A percentile compares a stretch with the other conserved stretches of the same genome.
Conservation (phyloP, 2,888 invertebrate genomes). For the Melolontha melolontha region DNA sequence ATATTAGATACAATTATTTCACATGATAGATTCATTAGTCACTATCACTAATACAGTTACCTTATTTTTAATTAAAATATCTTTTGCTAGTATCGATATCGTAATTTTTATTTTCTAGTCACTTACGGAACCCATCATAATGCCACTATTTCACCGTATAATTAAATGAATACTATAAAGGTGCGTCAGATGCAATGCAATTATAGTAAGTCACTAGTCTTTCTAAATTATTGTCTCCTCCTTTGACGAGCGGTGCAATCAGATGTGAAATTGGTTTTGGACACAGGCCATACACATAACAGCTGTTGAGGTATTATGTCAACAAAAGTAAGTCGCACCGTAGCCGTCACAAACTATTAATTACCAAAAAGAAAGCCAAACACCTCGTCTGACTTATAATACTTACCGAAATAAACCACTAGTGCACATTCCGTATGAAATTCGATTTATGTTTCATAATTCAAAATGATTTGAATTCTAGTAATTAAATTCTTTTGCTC, state of each 20-base stretch:
- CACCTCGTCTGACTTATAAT: neutral
- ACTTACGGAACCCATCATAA: constrained; percentile 3
- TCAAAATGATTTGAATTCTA: no score
- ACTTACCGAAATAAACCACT: neutral
- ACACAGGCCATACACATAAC: constrained; percentile 61
- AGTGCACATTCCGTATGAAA: neutral
- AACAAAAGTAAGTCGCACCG: constrained; percentile 45
- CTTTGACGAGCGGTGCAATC: constrained; percentile 54
- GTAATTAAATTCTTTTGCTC: neutral
- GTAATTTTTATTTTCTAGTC: constrained; percentile 15
- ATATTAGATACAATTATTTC: no score
- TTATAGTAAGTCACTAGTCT: constrained; percentile 19
- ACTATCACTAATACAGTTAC: no score
- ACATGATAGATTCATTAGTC: no score
- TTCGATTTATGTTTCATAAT: neutral
- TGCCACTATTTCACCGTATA: constrained; percentile 8
- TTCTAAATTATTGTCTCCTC: constrained; percentile 28
- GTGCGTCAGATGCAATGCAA: constrained; percentile 35
- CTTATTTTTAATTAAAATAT: neutral
- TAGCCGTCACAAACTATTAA: constrained; percentile 49
- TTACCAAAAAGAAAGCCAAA: constrained; percentile 38
- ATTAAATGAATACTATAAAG: constrained; percentile 40
- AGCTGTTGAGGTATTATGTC: constrained; percentile 54
- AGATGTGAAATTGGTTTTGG: constrained; percentile 61
- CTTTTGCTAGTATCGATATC: neutral